Evolutionary conservation across 2,113 vertebrate species (phyloP), one percentile per base, ranked within the genome.

Genomic region (Crypturellus undulatus): DNA sequence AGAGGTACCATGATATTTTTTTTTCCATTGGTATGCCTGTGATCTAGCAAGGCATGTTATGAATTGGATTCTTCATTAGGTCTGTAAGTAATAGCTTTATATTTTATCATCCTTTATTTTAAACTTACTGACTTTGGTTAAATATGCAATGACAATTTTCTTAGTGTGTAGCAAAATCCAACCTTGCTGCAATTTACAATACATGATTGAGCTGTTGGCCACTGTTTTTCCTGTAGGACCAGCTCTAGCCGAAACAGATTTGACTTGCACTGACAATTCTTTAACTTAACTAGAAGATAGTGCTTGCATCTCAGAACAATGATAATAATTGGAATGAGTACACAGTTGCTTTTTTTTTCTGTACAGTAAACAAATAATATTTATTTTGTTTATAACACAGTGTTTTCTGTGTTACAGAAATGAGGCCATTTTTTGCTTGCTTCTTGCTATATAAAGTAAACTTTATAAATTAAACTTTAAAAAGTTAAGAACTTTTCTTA

Each of bases 261-360:
- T 86, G 60, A 81, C 91, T 93, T 89, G 80, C 38, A 56, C 30
- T 81, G 80, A 92, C 80, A 86, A 47, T 40, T 84, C 69, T 78
- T 92, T 59, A 71, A 72, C 79, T 96, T 94, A 93, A 87, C 90
- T 81, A 72, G 94, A 92, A 95, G 86, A 89, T 94, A 71, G 62
- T 60, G 52, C 54, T 36, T 71, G 52, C 90, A 79, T 93, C 70
- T 95, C 72, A 92, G 94, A 77, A 92, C 95, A 79, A 70, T 0
- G 13, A 84, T 96, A 92, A 79, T 92, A n/a, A 51, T 69, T 4
- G 6, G 65, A 94, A 84, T 87, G 78, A 92, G 63, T 81, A 79
- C 77, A 43, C 38, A 81, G 52, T 73, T 87, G 47, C 8, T 49
- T 65, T 65, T 73, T 84, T 86, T 92, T 94, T 92, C 77, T 94